Conservation (phyloP, 2,797 vertebrate species). For the Acanthurus lineatus region DNA sequence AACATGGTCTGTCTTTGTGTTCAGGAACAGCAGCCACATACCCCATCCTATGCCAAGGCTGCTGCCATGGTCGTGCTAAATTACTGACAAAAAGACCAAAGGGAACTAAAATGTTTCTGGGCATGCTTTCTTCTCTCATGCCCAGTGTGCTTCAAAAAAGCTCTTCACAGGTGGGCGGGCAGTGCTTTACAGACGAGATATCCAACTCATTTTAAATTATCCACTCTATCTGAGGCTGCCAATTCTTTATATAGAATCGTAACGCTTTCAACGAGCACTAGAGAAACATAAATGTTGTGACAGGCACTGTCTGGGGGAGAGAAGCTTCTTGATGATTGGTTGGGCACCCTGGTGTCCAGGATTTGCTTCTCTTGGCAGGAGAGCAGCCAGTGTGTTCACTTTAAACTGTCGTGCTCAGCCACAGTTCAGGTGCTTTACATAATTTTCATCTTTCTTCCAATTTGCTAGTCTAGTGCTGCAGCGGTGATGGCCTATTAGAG, state of each 20-base stretch:
- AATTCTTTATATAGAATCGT: constrained; percentile 18
- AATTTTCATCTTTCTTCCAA: constrained; percentile 59
- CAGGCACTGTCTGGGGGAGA: neutral
- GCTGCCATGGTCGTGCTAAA: constrained; percentile 20
- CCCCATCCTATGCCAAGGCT: constrained; percentile 10
- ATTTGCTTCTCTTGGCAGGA: neutral
- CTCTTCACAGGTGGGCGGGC: constrained; percentile 49
- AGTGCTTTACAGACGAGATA: constrained; percentile 25
- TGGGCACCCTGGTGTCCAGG: constrained; percentile 2
- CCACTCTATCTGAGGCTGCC: constrained; percentile 28
- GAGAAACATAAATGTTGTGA: constrained; percentile 20
- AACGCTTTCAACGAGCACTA: constrained; percentile 20
- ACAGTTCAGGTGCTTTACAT: constrained; percentile 51
- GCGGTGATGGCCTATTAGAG: constrained; percentile 58
- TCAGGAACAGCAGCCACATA: constrained; percentile 1
- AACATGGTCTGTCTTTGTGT: neutral
- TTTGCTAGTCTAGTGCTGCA: constrained; percentile 38
- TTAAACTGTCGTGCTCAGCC: constrained; percentile 4
- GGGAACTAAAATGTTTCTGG: constrained; percentile 32
- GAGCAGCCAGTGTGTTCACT: constrained; percentile 22
- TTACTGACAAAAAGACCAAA: constrained; percentile 29
- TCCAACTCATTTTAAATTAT: constrained; percentile 52
- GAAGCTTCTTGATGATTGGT: constrained; percentile 9
- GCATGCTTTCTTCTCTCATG: constrained; percentile 18
- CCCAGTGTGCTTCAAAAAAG: constrained; percentile 37